Base-by-base conservation (phyloP, 2,797 vertebrate genomes). In the Champsocephalus gunnari region DNA sequence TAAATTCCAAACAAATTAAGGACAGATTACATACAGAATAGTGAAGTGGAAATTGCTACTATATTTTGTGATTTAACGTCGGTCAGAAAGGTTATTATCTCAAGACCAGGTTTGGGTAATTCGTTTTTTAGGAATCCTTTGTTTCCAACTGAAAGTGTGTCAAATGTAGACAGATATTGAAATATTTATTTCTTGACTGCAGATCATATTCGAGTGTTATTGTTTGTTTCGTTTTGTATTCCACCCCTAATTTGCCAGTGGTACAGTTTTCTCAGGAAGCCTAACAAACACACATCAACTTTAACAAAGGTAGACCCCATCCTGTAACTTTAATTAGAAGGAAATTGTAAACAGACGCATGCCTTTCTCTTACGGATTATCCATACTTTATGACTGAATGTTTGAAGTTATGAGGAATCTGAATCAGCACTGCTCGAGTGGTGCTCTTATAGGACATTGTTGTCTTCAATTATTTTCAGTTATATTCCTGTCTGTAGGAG, bases 381-480 rank as follows among this genome's bases (percentile, higher is more conserved):
- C 92, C 91, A 94, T 94, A 94, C 92, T 96, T 95, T 93, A 95
- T 96, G 94, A 95, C 86, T 83, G 92, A 90, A 85, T 89, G 94
- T 96, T 95, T 96, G 95, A 96, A 95, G 95, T 95, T 94, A 83
- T 87, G 88, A 92, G 89, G 90, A 87, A 87, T 92, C 93, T 92
- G 95, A 95, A 94, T 95, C 95, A 94, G 94, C 94, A 90, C 80
- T 77, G 91, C 88, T 92, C 75, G 75, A 93, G 83, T 87, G 85
- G 56, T 88, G 90, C 94, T 94, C 92, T 93, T 95, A 95, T 92
- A 94, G 94, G 90, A 95, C 93, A 93, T 94, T 94, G 95, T 95
- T 95, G 94, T 93, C 93, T 94, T 96, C 95, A 95, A 95, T 96
- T 96, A 96, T 95, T 95, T 95, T 91, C 92, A 86, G 92, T 95